Percentiles rank a stretch among this genome's conserved stretches.
These are phyloP conservation scores for Acanthosepion lycidas DNA, from an alignment of 2,888 invertebrate genomes.

Conservation along the genomic window DNA sequence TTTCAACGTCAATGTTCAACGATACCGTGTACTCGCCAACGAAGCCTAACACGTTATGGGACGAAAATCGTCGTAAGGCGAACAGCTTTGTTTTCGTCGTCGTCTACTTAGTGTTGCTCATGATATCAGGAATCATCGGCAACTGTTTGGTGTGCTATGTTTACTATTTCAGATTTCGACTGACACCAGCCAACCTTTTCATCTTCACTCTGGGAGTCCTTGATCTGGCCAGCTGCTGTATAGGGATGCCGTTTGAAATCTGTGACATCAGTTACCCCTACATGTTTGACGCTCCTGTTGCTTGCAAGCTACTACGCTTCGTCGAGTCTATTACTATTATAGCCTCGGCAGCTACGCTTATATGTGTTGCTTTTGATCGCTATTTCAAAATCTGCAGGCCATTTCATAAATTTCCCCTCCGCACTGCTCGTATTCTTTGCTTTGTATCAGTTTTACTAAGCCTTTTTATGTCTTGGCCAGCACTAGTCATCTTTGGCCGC, in stretches of 20 bases:
- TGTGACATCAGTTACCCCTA: slow-evolving; percentile 62
- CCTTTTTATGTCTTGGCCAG: neutral
- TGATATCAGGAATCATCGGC: slow-evolving; percentile 59
- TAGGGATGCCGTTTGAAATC: slow-evolving; percentile 62
- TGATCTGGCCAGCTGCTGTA: slow-evolving; percentile 62
- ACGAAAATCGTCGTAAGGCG: slow-evolving; percentile 59
- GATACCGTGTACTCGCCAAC: neutral
- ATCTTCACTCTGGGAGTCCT: slow-evolving; percentile 64
- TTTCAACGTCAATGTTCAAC: neutral
- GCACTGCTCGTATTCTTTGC: neutral
- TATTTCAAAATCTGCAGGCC: slow-evolving; percentile 52
- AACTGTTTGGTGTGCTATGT: slow-evolving; percentile 64
- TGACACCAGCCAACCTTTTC: slow-evolving; percentile 64
- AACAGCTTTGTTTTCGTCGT: slow-evolving; percentile 58
- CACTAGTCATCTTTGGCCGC: neutral
- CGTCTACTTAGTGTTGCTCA: slow-evolving; percentile 56
- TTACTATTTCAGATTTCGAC: slow-evolving; percentile 61
- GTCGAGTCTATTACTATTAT: slow-evolving; percentile 61
- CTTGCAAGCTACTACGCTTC: slow-evolving; percentile 64
- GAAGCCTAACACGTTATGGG: slow-evolving; percentile 4
- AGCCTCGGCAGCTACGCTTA: slow-evolving; percentile 61
- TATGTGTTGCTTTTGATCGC: slow-evolving; percentile 65
- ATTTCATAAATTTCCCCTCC: neutral
- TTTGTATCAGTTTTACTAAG: neutral
- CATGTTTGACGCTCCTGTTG: slow-evolving; percentile 56